Evolutionary conservation across 2,113 vertebrate genomes (phyloP).

Genomic region (Chlamydotis undulata): DNA sequence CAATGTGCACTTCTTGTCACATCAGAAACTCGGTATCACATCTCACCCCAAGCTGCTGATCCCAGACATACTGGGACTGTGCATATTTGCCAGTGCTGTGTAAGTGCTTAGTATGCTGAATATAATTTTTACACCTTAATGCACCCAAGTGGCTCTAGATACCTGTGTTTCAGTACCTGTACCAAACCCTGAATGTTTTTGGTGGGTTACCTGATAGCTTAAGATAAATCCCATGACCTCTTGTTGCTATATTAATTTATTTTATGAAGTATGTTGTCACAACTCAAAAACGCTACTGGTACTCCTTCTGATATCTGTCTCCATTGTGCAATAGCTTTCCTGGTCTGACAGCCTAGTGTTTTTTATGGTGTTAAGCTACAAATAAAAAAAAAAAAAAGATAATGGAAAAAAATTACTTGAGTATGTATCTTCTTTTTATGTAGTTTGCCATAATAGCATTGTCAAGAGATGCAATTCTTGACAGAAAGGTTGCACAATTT

Average conservation of each 20-base stretch:
- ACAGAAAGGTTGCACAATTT: neutral
- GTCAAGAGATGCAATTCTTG: neutral
- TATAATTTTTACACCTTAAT: neutral
- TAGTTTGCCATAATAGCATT: neutral
- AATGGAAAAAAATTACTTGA: neutral
- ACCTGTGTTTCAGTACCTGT: neutral
- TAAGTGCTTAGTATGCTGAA: neutral
- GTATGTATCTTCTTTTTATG: neutral
- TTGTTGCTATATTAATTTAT: neutral
- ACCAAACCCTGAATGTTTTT: neutral
- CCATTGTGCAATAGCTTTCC: neutral
- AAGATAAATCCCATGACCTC: neutral
- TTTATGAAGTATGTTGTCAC: neutral
- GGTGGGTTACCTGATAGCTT: neutral
- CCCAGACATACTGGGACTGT: neutral
- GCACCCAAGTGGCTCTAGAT: neutral
- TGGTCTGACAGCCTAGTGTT: neutral
- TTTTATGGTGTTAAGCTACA: neutral
- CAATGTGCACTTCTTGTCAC: neutral
- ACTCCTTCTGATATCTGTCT: neutral
- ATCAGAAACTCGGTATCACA: neutral
- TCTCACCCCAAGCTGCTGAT: neutral
- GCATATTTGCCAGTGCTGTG: neutral
- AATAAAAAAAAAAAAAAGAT: neutral
- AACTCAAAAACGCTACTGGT: neutral